These are phyloP conservation scores for Laticauda colubrina DNA, from an alignment of 2,113 vertebrate species.

Conservation along the genomic window DNA sequence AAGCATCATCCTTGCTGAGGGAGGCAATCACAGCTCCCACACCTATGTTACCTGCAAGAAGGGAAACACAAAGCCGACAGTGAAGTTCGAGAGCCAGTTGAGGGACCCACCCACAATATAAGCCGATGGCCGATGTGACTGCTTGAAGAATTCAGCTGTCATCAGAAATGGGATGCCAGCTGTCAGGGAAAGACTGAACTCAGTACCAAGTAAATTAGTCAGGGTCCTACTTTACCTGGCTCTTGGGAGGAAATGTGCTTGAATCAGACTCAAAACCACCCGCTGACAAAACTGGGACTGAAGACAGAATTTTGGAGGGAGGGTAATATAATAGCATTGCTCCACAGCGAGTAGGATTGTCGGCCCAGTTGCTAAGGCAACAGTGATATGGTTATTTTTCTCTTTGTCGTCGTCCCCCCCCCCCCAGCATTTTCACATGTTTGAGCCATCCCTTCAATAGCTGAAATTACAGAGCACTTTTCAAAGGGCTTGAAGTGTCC, in stretches of 20 bases:
- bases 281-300: neutral
- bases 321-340: neutral
- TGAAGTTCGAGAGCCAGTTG: constrained; percentile 92
- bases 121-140: constrained; percentile 82
- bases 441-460: neutral
- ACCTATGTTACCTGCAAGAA: constrained; percentile 81
- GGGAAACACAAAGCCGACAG: constrained; percentile 85
- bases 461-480: neutral
- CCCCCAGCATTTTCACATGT: neutral
- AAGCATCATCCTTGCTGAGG: neutral
- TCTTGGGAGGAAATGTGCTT: neutral
- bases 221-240: neutral
- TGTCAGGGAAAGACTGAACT: constrained; percentile 31
- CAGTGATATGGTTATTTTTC: neutral
- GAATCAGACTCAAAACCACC: neutral
- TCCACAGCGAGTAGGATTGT: neutral
- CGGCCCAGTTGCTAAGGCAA: neutral
- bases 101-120: constrained; percentile 84
- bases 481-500: neutral
- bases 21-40: neutral
- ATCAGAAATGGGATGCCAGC: constrained; percentile 85
- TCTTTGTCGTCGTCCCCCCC: no score
- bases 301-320: neutral
- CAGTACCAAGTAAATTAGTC: neutral
- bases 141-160: constrained; percentile 86